Evolutionary conservation across 2,113 vertebrate genomes (phyloP).

Genomic region (Toxotes jaculatrix): DNA sequence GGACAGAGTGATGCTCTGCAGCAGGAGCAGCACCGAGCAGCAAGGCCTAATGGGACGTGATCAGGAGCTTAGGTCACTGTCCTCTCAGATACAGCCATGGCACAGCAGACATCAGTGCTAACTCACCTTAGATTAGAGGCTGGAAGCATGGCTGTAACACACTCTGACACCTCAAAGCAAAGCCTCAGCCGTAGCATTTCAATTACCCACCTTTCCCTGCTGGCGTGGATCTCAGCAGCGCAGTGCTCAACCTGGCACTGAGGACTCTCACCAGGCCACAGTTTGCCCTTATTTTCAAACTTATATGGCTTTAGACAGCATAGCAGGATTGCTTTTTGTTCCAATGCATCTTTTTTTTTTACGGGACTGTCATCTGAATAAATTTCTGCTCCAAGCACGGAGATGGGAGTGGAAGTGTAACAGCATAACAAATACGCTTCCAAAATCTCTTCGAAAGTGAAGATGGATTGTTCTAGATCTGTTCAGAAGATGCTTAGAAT

Average conservation of each 20-base stretch:
- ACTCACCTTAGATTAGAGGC: slow-evolving; percentile 79
- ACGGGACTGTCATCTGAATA: not conserved
- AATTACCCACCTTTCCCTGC: slow-evolving; percentile 71
- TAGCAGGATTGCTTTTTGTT: slow-evolving; percentile 17
- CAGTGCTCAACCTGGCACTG: not conserved
- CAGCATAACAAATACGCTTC: not conserved
- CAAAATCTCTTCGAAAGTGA: not conserved
- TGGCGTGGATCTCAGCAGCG: slow-evolving; percentile 24
- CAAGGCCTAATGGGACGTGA: slow-evolving; percentile 80
- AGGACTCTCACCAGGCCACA: slow-evolving; percentile 30
- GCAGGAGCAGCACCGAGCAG: slow-evolving; percentile 41
- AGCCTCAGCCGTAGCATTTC: slow-evolving; percentile 78
- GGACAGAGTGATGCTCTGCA: slow-evolving; percentile 27
- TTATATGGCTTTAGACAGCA: not conserved
- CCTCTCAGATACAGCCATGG: slow-evolving; percentile 79
- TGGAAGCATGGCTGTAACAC: slow-evolving; percentile 70
- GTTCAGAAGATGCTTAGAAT: not conserved
- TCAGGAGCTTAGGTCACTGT: slow-evolving; percentile 81
- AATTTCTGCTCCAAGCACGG: not conserved
- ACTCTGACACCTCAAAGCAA: slow-evolving; percentile 80
- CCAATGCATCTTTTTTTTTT: slow-evolving; percentile 11
- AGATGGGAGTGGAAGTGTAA: not conserved
- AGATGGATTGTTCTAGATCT: not conserved
- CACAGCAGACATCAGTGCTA: slow-evolving; percentile 71
- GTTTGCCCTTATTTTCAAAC: slow-evolving; percentile 6